Conservation (phyloP, 2,113 vertebrate species). For the Morone saxatilis region DNA sequence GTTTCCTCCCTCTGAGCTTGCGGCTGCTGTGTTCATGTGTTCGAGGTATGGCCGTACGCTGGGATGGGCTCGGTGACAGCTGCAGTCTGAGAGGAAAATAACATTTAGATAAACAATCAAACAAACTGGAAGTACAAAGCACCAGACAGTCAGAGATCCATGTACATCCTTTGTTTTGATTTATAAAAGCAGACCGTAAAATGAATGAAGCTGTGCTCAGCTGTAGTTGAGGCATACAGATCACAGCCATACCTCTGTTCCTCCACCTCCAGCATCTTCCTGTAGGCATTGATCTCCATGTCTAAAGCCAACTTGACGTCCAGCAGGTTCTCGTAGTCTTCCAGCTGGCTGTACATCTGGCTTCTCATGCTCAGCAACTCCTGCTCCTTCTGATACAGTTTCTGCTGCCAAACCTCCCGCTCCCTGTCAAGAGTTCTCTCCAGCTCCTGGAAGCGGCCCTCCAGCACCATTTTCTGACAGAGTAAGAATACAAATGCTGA, state of each 20-base stretch:
- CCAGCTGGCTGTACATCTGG: conserved; percentile 84
- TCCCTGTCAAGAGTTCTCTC: conserved; percentile 84
- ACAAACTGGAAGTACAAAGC: not conserved
- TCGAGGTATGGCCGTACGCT: conserved; percentile 48
- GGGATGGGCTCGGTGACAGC: conserved; percentile 81
- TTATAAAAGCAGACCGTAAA: not conserved
- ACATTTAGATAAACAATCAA: not conserved
- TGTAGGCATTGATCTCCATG: conserved; percentile 90
- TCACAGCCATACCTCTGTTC: conserved; percentile 84
- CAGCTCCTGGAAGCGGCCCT: conserved; percentile 81
- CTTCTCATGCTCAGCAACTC: conserved; percentile 81
- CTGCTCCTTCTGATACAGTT: conserved; percentile 84
- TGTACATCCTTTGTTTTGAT: not conserved
- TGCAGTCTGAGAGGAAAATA: conserved; percentile 79
- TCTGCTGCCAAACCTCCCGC: conserved; percentile 75
- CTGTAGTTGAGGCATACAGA: no score
- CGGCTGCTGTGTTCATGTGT: conserved; percentile 66
- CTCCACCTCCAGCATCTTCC: conserved; percentile 92
- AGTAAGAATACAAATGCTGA: no score
- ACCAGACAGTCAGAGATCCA: not conserved
- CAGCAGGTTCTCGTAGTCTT: conserved; percentile 88
- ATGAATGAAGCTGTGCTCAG: not conserved
- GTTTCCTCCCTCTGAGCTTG: conserved; percentile 81
- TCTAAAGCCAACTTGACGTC: conserved; percentile 90
- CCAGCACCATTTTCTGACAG: conserved; percentile 82